A percentile compares a stretch with the other conserved stretches of the same genome.
Conservation (phyloP, 2,797 vertebrate genomes). For the Diplodus sargus region DNA sequence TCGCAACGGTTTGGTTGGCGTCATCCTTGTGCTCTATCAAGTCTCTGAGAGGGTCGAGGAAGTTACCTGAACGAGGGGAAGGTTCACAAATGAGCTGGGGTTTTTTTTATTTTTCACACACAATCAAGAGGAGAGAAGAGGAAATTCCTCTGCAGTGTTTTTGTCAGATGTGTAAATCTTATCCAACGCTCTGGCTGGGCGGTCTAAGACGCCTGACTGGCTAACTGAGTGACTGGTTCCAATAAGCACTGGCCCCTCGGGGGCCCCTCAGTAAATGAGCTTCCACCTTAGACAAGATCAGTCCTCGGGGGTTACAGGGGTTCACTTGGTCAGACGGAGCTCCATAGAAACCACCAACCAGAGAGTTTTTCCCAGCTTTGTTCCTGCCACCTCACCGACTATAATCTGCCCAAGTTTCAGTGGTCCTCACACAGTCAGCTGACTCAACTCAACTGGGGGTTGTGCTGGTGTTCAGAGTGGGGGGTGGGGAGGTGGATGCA, state of each 20-base stretch:
- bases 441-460: constrained; percentile 56
- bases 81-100: not conserved
- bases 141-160: constrained; percentile 21
- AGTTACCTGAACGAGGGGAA: constrained; percentile 72
- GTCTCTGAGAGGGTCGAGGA: constrained; percentile 77
- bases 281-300: constrained; percentile 56
- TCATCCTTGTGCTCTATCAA: constrained; percentile 63
- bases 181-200: constrained; percentile 18
- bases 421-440: constrained; percentile 65
- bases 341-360: constrained; percentile 69
- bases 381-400: constrained; percentile 66
- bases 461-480: constrained; percentile 40
- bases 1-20: constrained; percentile 58
- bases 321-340: constrained; percentile 66
- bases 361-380: constrained; percentile 66
- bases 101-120: not conserved
- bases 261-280: constrained; percentile 65
- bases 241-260: constrained; percentile 48
- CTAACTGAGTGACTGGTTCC: constrained; percentile 49
- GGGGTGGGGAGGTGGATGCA: constrained; percentile 43
- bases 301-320: constrained; percentile 56
- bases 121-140: not conserved
- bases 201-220: constrained; percentile 38
- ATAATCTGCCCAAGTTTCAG: constrained; percentile 60
- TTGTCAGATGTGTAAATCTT: constrained; percentile 30